Percentiles rank a stretch among this genome's conserved stretches.
Evolutionary conservation across 2,888 invertebrate species (phyloP).

Genomic region (Campoplex nolae): DNA sequence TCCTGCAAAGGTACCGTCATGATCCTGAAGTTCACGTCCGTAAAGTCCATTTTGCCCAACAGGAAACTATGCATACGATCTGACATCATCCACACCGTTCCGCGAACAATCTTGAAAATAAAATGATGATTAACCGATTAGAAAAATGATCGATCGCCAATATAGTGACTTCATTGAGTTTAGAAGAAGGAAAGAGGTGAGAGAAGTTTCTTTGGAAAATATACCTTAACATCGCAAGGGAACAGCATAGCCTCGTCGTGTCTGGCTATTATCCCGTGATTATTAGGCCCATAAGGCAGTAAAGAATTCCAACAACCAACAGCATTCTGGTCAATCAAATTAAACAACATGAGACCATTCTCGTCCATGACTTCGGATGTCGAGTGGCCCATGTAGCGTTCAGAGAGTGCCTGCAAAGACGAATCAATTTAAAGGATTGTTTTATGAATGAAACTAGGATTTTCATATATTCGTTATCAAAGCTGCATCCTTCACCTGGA

Average conservation of each 20-base stretch:
- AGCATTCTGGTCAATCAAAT: conserved; percentile 92
- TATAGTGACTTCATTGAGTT: neutral
- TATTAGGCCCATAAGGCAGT: conserved; percentile 88
- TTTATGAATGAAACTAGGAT: neutral
- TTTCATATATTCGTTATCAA: neutral
- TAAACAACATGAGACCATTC: conserved; percentile 91
- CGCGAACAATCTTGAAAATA: conserved; percentile 85
- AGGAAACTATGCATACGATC: conserved; percentile 93
- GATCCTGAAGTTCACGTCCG: conserved; percentile 92
- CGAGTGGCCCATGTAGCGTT: conserved; percentile 89
- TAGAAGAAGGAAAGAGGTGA: neutral
- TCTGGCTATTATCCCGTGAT: conserved; percentile 90
- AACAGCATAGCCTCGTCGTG: conserved; percentile 92
- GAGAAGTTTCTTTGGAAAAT: neutral
- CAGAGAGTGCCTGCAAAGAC: conserved; percentile 85
- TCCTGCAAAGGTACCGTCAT: conserved; percentile 89
- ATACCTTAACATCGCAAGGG: conserved; percentile 92
- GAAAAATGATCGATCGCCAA: neutral
- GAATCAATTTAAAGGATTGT: neutral
- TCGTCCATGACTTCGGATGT: conserved; percentile 91
- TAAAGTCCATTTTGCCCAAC: conserved; percentile 89
- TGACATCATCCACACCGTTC: conserved; percentile 91
- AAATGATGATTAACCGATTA: conserved; percentile 8
- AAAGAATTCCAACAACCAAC: conserved; percentile 93
- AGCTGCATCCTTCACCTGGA: conserved; percentile 84